Evolutionary conservation across 2,113 vertebrate species (phyloP).

Genomic region (Cyphomyrus discorhynchus): DNA sequence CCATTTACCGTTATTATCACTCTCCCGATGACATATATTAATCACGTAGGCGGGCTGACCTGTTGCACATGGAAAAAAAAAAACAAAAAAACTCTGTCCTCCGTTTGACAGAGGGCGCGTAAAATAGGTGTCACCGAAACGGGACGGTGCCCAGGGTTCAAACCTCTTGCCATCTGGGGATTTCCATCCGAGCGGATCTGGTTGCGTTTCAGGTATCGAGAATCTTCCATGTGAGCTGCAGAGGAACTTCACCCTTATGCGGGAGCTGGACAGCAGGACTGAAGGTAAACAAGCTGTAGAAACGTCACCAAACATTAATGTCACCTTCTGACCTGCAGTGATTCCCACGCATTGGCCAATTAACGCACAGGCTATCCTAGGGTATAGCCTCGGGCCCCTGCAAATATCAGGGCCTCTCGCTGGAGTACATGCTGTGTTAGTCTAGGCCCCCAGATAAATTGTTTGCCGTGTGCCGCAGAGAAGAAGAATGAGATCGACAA

Average conservation of each 20-base stretch:
- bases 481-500: slow-evolving; percentile 91
- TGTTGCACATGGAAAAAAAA: not conserved
- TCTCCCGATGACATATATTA: not conserved
- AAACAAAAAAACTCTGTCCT: not conserved
- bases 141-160: not conserved
- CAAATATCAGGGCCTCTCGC: not conserved
- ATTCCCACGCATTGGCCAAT: not conserved
- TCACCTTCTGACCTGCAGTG: not conserved
- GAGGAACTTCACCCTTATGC: slow-evolving; percentile 94
- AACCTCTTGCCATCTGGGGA: not conserved
- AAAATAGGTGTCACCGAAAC: not conserved
- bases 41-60: not conserved
- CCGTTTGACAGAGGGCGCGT: not conserved
- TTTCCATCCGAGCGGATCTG: not conserved
- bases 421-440: not conserved
- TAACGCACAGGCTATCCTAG: not conserved
- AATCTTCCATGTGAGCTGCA: slow-evolving; percentile 92
- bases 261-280: slow-evolving; percentile 86
- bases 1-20: not conserved
- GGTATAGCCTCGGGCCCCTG: not conserved
- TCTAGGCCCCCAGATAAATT: not conserved
- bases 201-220: slow-evolving; percentile 75
- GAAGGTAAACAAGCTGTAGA: slow-evolving; percentile 66
- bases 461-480: slow-evolving; percentile 55
- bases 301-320: not conserved